Conservation (phyloP, 2,888 invertebrate genomes). For the Cepaea hortensis region DNA sequence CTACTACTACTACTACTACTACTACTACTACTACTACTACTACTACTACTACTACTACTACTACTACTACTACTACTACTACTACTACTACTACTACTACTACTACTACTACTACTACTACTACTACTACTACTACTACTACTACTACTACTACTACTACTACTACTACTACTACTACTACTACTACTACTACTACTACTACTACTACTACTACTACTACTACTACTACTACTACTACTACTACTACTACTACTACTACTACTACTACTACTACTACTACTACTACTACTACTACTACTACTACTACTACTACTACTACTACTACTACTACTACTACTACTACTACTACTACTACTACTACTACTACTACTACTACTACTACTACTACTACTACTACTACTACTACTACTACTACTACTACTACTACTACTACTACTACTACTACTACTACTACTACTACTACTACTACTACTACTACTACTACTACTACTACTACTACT, state of each 20-base stretch:
- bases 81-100: constrained; percentile 19
- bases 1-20: constrained; percentile 15
- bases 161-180: constrained; percentile 16
- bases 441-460: background rate
- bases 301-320: constrained; percentile 9
- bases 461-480: background rate
- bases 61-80: constrained; percentile 19
- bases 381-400: too few relatives aligned
- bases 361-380: too few relatives aligned
- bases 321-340: constrained; percentile 21
- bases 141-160: constrained; percentile 19
- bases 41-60: background rate
- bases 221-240: constrained; percentile 2
- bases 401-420: constrained; percentile 18
- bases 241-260: constrained; percentile 17
- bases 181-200: constrained; percentile 11
- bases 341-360: background rate
- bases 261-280: constrained; percentile 25
- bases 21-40: constrained; percentile 12
- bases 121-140: constrained; percentile 6
- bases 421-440: constrained; percentile 10
- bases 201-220: constrained; percentile 25
- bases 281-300: background rate
- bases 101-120: constrained; percentile 6
- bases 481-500: background rate